Evolutionary conservation across 1,140 invertebrate species (phyloP), one percentile per base, ranked within the genome.

Genomic region (Euschistus heros): DNA sequence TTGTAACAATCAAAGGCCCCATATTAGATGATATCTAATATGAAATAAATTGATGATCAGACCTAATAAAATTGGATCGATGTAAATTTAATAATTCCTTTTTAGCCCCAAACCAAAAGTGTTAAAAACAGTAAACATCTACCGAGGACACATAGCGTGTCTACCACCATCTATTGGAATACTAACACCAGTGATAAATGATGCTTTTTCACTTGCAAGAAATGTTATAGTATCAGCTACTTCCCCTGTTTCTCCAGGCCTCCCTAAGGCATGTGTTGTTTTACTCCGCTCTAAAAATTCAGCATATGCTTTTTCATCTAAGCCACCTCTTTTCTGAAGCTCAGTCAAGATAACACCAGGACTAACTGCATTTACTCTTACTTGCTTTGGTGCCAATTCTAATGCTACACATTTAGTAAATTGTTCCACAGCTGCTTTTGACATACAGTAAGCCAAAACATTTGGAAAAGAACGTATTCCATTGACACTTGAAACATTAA

Each of bases 401-500:
- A 85, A 71, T 24, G 85, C 83, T 18, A 80, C 75, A 72, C 82
- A 83, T 70, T 80, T 74, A 0, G 86, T 87, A 30, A 89, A 79
- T 67, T 85, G 84, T 71, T 87, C 84, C 8, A 89, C 66, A 33
- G 83, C 84, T 67, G 82, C 76, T 75, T 88, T 87, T n/a, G 81
- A 82, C 72, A 84, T 80, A 70, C 77, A 78, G 70, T 86, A 87
- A 2, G 82, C 77, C 27, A 78, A 64, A 22, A 78, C 72, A 10
- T 74, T 74, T 30, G 74, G 68, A 62, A 76, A 77, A 22, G 81
- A 76, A 18, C 66, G n/a, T 14, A 67, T 20, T 2, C 66, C 69
- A 54, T 61, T 62, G 0, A 96, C 88, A 74, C 92, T 95, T 2
- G 91, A 95, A 0, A 96, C 86, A 75, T 95, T 96, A 0, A 97